Evolutionary conservation across 2,797 vertebrate genomes (phyloP).

Genomic region (Darevskia nairensis): DNA sequence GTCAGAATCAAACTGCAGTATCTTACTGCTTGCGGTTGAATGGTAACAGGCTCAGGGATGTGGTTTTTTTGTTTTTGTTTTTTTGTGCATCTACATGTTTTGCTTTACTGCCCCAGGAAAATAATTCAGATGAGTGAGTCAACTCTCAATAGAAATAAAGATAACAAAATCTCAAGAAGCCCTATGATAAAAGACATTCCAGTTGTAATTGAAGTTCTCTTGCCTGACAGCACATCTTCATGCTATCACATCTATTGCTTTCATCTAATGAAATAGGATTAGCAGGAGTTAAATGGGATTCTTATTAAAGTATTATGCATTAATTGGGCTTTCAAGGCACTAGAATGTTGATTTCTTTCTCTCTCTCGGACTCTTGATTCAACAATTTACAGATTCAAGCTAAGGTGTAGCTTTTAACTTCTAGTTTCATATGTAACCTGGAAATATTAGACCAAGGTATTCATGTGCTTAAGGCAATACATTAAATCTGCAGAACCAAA

Average conservation of each 20-base stretch:
- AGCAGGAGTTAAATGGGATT: not conserved
- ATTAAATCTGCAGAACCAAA: not conserved
- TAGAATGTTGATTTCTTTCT: not conserved
- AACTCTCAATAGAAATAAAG: constrained; percentile 21
- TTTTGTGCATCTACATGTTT: constrained; percentile 1
- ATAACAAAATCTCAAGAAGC: not conserved
- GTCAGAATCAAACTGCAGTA: not conserved
- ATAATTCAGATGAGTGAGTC: constrained; percentile 18
- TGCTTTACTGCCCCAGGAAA: constrained; percentile 34
- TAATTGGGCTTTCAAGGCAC: not conserved
- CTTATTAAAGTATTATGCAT: not conserved
- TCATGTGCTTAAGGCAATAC: not conserved
- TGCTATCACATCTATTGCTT: not conserved
- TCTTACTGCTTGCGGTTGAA: not conserved
- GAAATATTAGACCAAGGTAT: not conserved
- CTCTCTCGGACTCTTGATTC: not conserved
- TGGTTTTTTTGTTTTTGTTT: constrained; percentile 3
- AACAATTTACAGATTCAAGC: not conserved
- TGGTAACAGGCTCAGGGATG: not conserved
- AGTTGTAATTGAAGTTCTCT: not conserved
- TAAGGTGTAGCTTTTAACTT: not conserved
- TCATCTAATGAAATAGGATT: not conserved
- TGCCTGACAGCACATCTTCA: not conserved
- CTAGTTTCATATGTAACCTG: not conserved
- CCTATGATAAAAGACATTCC: not conserved